phyloP scores from a whole-genome alignment of 2,797 vertebrate species.

The Gadopsis bispinosus region DNA sequence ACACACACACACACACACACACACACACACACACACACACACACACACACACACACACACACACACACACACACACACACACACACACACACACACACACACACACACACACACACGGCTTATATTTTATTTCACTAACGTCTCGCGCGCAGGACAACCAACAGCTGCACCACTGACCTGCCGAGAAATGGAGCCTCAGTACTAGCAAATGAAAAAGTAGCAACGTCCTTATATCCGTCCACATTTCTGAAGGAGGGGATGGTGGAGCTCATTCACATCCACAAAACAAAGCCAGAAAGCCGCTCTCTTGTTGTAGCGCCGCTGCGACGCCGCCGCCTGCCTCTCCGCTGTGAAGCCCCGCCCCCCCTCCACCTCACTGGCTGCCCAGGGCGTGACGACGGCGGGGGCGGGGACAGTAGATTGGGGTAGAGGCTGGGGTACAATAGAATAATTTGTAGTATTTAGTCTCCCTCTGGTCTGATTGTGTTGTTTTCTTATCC shows the following conservation, averaged over 20 bases:
- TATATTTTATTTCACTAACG: slow-evolving; percentile 11
- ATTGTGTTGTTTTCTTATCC: background rate
- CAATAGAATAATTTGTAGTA: background rate
- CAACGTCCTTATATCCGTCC: slow-evolving; percentile 83
- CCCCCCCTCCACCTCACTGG: slow-evolving; percentile 59
- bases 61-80: background rate
- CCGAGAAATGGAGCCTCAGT: slow-evolving; percentile 68
- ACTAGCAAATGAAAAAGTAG: slow-evolving; percentile 79
- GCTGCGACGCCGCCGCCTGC: slow-evolving; percentile 77
- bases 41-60: no score
- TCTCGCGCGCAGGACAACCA: background rate
- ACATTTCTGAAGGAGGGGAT: slow-evolving; percentile 80
- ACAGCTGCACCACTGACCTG: slow-evolving; percentile 76
- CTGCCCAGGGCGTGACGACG: slow-evolving; percentile 69
- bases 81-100: slow-evolving; percentile 3
- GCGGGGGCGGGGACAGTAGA: slow-evolving; percentile 43
- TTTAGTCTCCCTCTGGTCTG: background rate
- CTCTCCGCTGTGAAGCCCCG: slow-evolving; percentile 29
- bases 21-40: no score
- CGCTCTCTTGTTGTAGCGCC: slow-evolving; percentile 69
- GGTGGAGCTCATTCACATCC: slow-evolving; percentile 79
- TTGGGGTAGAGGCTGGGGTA: background rate
- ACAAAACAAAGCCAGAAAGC: slow-evolving; percentile 82
- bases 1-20: no score
- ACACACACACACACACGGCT: background rate